A percentile compares a stretch with the other conserved stretches of the same genome.
These are phyloP conservation scores for Eupithecia inturbata DNA, from an alignment of 2,888 invertebrate genomes.

Conservation along the genomic window DNA sequence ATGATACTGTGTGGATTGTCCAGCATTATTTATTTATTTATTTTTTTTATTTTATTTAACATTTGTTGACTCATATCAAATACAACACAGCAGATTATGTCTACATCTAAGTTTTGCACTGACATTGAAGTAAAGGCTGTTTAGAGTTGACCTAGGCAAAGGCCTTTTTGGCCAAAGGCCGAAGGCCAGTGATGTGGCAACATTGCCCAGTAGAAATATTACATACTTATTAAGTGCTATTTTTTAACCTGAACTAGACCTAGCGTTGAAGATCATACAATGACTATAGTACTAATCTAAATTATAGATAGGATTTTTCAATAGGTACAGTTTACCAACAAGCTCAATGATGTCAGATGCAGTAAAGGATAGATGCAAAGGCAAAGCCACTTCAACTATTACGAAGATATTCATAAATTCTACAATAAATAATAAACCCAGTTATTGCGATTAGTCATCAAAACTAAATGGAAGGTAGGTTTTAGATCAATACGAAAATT, in stretches of 20 bases:
- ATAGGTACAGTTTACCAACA: neutral
- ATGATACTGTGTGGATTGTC: no score
- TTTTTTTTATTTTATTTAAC: no score
- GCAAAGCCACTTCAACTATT: slow-evolving; percentile 36
- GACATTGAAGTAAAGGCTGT: slow-evolving; percentile 27
- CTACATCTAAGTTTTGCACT: slow-evolving; percentile 9
- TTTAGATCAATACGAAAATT: neutral
- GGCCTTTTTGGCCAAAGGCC: no score
- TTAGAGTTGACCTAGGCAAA: slow-evolving; percentile 21
- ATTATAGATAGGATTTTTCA: neutral
- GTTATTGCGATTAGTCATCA: slow-evolving; percentile 69
- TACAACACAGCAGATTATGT: slow-evolving; percentile 4
- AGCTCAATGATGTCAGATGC: neutral
- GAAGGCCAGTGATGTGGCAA: slow-evolving; percentile 2
- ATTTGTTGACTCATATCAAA: neutral
- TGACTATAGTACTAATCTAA: neutral
- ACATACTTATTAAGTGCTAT: neutral
- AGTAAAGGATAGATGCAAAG: neutral
- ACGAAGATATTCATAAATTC: slow-evolving; percentile 43
- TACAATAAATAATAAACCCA: slow-evolving; percentile 53
- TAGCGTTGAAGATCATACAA: neutral
- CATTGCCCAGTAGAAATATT: neutral
- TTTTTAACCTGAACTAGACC: neutral
- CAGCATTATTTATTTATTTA: no score
- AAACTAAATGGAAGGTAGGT: slow-evolving; percentile 54